Evolutionary conservation across 2,888 invertebrate species (phyloP).

Genomic region (Meteorus cinctellus): DNA sequence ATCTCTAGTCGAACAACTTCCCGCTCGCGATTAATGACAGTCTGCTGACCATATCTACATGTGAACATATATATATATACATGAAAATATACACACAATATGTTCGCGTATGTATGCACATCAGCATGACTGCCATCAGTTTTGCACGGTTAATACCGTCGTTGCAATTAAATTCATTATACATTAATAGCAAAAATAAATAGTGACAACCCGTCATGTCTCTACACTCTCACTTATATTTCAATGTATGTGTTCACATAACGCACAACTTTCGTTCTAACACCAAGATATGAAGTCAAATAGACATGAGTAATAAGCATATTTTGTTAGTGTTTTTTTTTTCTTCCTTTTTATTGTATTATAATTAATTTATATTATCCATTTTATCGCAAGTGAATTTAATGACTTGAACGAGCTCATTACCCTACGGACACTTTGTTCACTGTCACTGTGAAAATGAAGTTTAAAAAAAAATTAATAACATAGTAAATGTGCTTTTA

Average conservation of each 20-base stretch:
- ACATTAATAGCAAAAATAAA: conserved; percentile 15
- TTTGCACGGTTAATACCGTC: conserved; percentile 4
- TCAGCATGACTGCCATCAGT: conserved; percentile 20
- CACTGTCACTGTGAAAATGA: conserved; percentile 1
- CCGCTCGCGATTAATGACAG: conserved; percentile 57
- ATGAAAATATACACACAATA: conserved; percentile 24
- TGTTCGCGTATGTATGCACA: neutral
- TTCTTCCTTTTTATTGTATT: neutral
- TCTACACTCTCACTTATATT: conserved; percentile 24
- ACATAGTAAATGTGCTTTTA: conserved; percentile 47
- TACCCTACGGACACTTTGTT: neutral
- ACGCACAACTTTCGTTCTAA: conserved; percentile 7
- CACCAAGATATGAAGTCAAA: neutral
- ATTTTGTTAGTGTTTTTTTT: neutral
- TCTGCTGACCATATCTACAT: conserved; percentile 47
- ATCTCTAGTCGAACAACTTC: conserved; percentile 53
- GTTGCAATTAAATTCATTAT: conserved; percentile 33
- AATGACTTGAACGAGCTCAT: conserved; percentile 6
- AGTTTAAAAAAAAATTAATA: neutral
- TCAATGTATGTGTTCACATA: neutral
- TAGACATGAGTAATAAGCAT: neutral
- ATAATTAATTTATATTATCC: neutral
- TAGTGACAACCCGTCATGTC: conserved; percentile 5
- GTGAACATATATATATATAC: conserved; percentile 9
- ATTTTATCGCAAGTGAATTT: neutral